Conservation (phyloP, 2,797 vertebrate genomes). For the Sebastes itinus region DNA sequence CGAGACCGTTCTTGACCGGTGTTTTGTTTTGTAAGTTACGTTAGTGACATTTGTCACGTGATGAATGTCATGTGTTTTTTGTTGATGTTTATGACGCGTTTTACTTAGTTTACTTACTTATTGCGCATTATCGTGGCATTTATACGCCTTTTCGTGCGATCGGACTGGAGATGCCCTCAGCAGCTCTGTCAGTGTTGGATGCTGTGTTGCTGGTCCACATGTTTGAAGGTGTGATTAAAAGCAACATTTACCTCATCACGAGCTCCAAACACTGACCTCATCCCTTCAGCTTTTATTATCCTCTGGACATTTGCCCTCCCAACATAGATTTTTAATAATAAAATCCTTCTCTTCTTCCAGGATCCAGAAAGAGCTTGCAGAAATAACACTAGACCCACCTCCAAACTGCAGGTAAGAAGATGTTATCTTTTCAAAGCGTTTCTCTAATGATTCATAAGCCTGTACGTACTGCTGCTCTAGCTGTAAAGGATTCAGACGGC, state of each 20-base stretch:
- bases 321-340: constrained; percentile 2
- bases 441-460: background rate
- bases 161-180: background rate
- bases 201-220: background rate
- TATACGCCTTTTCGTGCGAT: too few species aligned
- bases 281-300: background rate
- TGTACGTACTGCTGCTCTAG: background rate
- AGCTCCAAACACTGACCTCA: background rate
- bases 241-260: background rate
- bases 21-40: too few species aligned
- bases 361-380: constrained; percentile 99
- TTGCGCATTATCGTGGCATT: too few species aligned
- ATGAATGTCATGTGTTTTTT: too few species aligned
- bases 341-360: constrained; percentile 78
- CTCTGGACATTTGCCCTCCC: background rate
- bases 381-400: constrained; percentile 98
- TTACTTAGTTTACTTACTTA: too few species aligned
- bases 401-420: constrained; percentile 98
- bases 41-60: too few species aligned
- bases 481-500: constrained; percentile 23
- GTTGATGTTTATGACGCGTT: too few species aligned
- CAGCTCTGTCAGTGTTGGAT: background rate
- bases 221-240: background rate
- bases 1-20: too few species aligned
- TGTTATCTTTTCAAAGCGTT: constrained; percentile 13